A percentile compares a stretch with the other conserved stretches of the same genome.
Evolutionary conservation across 2,113 vertebrate genomes (phyloP).

Genomic region (Grus americana): DNA sequence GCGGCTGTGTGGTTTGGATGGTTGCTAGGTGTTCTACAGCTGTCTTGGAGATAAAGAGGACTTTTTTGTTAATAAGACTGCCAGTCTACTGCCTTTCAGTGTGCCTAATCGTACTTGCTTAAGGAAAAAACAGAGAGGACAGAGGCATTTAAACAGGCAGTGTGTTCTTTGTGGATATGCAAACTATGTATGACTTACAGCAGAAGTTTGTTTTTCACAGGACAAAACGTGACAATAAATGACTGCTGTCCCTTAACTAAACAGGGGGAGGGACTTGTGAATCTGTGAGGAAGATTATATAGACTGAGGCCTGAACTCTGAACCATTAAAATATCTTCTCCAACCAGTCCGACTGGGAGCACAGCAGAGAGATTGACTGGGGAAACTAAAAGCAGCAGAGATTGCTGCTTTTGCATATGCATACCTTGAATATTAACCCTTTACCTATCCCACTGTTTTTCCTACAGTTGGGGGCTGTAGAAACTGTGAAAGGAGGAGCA

Average conservation of each 20-base stretch:
- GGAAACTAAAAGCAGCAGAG: background rate
- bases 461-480: background rate
- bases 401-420: background rate
- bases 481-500: background rate
- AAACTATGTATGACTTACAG: background rate
- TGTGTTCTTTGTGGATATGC: background rate
- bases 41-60: background rate
- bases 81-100: background rate
- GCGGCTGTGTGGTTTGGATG: background rate
- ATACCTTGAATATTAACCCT: background rate
- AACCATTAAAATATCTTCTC: constrained; percentile 19
- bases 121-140: background rate
- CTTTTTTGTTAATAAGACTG: background rate
- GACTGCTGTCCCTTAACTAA: background rate
- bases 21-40: background rate
- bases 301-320: background rate
- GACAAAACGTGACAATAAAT: background rate
- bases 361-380: background rate
- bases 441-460: background rate
- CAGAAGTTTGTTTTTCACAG: background rate
- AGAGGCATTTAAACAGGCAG: background rate
- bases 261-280: background rate
- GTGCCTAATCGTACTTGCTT: background rate
- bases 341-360: constrained; percentile 20
- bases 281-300: background rate